Evolutionary conservation across 2,113 vertebrate species (phyloP).

Genomic region (Ariopsis seemanni): DNA sequence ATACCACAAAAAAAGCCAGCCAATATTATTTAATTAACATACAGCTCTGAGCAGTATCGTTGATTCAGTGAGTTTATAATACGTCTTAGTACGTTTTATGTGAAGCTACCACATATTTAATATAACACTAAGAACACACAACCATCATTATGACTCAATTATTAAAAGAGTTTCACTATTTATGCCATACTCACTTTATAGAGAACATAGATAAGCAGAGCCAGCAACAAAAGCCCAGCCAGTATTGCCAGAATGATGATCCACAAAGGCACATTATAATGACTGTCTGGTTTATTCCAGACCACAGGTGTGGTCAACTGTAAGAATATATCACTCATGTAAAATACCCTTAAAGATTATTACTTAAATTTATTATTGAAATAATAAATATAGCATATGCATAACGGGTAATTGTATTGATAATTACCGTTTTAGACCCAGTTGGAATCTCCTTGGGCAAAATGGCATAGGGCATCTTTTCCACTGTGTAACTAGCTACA

Average conservation of each 20-base stretch:
- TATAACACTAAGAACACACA: not conserved
- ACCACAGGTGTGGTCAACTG: conserved; percentile 83
- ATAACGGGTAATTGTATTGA: not conserved
- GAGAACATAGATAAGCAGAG: conserved; percentile 86
- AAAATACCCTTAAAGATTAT: not conserved
- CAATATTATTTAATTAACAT: too few species aligned
- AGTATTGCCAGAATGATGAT: conserved; percentile 89
- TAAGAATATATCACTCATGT: not conserved
- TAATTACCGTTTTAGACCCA: conserved; percentile 77
- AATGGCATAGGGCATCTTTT: conserved; percentile 84
- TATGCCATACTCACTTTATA: conserved; percentile 81
- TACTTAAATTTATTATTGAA: not conserved
- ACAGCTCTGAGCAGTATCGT: not conserved
- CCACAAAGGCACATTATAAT: conserved; percentile 83
- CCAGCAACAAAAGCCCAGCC: conserved; percentile 85
- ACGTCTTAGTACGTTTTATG: not conserved
- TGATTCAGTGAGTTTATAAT: not conserved
- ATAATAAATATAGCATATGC: not conserved
- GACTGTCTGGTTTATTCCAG: conserved; percentile 84
- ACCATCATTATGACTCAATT: not conserved
- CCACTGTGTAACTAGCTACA: conserved; percentile 75
- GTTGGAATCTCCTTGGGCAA: conserved; percentile 71
- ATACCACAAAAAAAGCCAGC: too few species aligned
- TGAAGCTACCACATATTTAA: not conserved
- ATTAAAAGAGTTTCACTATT: not conserved